Evolutionary conservation across 2,888 invertebrate genomes (phyloP).

Genomic region (Microplitis deprimator): DNA sequence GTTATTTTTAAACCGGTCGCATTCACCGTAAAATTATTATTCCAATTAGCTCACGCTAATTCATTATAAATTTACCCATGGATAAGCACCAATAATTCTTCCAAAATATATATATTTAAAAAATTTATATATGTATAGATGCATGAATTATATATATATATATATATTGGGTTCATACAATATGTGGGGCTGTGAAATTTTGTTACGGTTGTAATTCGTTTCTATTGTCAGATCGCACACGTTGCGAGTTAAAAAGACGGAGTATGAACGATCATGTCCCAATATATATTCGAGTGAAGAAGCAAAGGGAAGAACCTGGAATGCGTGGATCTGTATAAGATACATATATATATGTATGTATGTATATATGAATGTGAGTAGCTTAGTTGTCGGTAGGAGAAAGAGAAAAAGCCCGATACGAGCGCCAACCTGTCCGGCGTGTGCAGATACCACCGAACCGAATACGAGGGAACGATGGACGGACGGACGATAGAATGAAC

Average conservation of each 20-base stretch:
- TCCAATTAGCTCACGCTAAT: conserved; percentile 8
- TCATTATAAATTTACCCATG: conserved; percentile 12
- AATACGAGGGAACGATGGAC: not conserved
- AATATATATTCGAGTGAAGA: not conserved
- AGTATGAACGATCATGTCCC: not conserved
- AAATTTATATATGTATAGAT: not conserved
- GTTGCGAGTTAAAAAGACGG: not conserved
- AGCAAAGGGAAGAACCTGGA: not conserved
- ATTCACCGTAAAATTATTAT: conserved; percentile 12
- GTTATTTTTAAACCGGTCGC: conserved; percentile 4
- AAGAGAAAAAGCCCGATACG: conserved; percentile 22
- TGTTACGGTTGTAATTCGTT: not conserved
- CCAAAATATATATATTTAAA: not conserved
- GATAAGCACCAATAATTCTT: conserved; percentile 12
- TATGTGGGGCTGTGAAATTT: not conserved
- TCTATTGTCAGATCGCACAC: conserved; percentile 1
- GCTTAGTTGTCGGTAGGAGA: conserved; percentile 2
- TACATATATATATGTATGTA: not conserved
- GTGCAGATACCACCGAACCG: conserved; percentile 35
- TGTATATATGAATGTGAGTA: not conserved
- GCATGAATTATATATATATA: not conserved
- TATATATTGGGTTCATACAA: not conserved
- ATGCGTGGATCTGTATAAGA: conserved; percentile 10
- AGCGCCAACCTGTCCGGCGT: conserved; percentile 33
- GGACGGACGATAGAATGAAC: not conserved